Conservation (phyloP, 2,113 vertebrate genomes). For the Butorides virescens region DNA sequence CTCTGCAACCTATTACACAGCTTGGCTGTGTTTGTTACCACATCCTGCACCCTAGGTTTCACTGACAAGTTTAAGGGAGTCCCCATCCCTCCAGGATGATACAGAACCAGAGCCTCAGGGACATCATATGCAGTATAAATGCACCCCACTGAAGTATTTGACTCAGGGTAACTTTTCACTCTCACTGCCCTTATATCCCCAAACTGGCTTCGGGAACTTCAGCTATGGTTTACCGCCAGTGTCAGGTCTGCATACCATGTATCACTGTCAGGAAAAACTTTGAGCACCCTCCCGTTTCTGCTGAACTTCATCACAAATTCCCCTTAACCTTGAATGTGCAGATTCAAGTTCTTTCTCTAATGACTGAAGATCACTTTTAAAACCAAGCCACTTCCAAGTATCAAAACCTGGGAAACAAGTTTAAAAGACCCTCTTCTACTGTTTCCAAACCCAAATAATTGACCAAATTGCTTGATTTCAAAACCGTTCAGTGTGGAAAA, state of each 20-base stretch:
- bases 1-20: background rate
- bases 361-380: background rate
- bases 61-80: background rate
- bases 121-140: background rate
- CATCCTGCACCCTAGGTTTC: background rate
- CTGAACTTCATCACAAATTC: slow-evolving; percentile 9
- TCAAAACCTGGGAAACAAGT: background rate
- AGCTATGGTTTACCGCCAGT: background rate
- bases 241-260: background rate
- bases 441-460: background rate
- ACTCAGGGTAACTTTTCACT: background rate
- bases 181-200: background rate
- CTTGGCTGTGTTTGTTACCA: background rate
- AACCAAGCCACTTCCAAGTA: background rate
- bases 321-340: background rate
- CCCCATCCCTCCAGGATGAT: background rate
- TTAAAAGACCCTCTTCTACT: background rate
- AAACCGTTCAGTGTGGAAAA: background rate
- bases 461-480: background rate
- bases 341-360: background rate
- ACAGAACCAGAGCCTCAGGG: background rate
- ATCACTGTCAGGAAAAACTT: background rate
- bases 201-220: background rate
- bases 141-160: background rate
- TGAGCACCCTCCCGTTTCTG: background rate